phyloP scores from a whole-genome alignment of 2,888 invertebrate genomes.

The Clepsis dumicolana region DNA sequence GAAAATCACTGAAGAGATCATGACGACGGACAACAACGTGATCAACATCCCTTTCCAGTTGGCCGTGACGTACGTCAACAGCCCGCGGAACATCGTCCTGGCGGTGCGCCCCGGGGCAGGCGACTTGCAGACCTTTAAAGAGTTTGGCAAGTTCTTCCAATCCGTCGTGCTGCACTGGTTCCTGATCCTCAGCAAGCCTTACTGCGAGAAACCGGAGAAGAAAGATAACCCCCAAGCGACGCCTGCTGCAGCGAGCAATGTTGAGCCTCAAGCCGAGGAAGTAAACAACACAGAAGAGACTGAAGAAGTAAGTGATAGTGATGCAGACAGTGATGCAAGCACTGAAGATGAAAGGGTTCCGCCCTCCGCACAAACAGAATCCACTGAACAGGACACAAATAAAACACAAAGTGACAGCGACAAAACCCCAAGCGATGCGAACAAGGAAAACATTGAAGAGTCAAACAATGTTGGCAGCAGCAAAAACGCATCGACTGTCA shows the following conservation, averaged over 20 bases:
- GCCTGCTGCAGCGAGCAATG: background rate
- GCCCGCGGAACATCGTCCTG: constrained; percentile 53
- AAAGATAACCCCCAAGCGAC: constrained; percentile 31
- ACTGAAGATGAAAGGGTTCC: constrained; percentile 29
- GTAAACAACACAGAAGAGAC: background rate
- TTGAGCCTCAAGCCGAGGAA: background rate
- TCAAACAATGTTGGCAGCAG: constrained; percentile 10
- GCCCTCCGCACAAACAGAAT: background rate
- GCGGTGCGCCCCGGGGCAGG: constrained; percentile 53
- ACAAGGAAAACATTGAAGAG: constrained; percentile 16
- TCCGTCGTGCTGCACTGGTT: constrained; percentile 62
- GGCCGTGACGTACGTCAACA: constrained; percentile 53
- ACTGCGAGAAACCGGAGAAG: constrained; percentile 40
- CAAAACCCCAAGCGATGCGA: background rate
- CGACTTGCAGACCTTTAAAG: constrained; percentile 56
- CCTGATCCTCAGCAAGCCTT: constrained; percentile 52
- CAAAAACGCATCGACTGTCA: background rate
- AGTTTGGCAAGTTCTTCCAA: constrained; percentile 66
- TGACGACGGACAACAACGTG: constrained; percentile 50
- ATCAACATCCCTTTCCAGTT: constrained; percentile 60
- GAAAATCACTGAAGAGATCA: constrained; percentile 62
- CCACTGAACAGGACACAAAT: background rate
- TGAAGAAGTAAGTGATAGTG: background rate
- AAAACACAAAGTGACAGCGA: background rate
- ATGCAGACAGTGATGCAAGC: constrained; percentile 18